Base-by-base conservation (phyloP, 2,113 vertebrate species). In the Apaloderma vittatum region DNA sequence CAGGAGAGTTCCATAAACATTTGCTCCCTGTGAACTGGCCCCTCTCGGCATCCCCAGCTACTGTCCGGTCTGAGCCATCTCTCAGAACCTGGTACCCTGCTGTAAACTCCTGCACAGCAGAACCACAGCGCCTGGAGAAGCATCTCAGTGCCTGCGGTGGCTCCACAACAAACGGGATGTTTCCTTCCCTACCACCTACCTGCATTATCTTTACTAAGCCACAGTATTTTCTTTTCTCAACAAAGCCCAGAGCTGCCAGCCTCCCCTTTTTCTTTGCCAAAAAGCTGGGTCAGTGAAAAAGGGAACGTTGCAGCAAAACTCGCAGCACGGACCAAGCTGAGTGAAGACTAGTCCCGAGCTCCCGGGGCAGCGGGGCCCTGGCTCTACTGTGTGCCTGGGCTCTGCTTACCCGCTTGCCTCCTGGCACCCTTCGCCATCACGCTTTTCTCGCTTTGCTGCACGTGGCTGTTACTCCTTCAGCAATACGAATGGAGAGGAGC, bases 311-410 rank as follows among this genome's bases (percentile, higher is more conserved):
- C 24, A 51, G 88, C n/a, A n/a, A 26, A 93, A 19, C 6, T 46
- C 9, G 29, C 32, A 63, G 58, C 24, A 49, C 34, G 29, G 61
- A 61, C 17, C 62, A 40, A 43, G 40, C 15, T 32, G 45, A 75
- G 29, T 30, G 26, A 65, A 79, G 46, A 17, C 59, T 24, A 74
- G 15, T 6, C 34, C 32, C 1, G 2, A 19, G 66, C 34, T 58
- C 10, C 45, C 0, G 0, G 6, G 11, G 27, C 59, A 40, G 49
- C 2, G 3, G 7, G 14, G 40, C 51, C 63, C 66, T 6, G 21
- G 0, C 4, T 8, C n/a, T 76, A 32, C 80, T 62, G 77, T 54
- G 8, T 21, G 4, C 3, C 48, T 8, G 58, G 32, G 36, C 17
- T 73, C 34, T 19, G 58, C 54, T 77, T 4, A 1, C 6, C 71